Conservation (phyloP, 1,140 invertebrate genomes). For the Rhynchophorus ferrugineus region DNA sequence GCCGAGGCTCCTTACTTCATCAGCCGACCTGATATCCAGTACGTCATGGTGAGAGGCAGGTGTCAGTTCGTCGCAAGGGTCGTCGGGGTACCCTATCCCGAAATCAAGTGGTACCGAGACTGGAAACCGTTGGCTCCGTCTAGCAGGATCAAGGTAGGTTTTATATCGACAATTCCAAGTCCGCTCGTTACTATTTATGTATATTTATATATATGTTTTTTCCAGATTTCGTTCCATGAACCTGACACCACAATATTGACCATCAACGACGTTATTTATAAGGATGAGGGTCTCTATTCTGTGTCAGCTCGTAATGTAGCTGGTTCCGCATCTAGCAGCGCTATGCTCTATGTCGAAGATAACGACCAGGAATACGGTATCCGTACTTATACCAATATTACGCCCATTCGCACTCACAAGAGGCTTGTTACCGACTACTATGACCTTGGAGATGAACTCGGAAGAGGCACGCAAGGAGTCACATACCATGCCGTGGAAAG, state of each 20-base stretch:
- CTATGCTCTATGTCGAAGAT: constrained; percentile 87
- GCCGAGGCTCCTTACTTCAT: constrained; percentile 90
- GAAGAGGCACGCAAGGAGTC: constrained; percentile 81
- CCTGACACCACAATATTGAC: constrained; percentile 77
- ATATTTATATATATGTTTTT: constrained; percentile 13
- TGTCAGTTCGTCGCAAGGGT: constrained; percentile 78
- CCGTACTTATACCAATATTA: constrained; percentile 60
- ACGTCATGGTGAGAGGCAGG: constrained; percentile 63
- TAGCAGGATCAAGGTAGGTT: constrained; percentile 65
- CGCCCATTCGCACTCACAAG: constrained; percentile 54
- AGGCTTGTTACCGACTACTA: constrained; percentile 77
- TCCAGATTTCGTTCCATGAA: constrained; percentile 70
- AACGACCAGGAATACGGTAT: constrained; percentile 66
- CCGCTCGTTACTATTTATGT: not conserved
- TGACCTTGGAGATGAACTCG: constrained; percentile 89
- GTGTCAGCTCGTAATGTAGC: constrained; percentile 88
- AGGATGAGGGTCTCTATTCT: constrained; percentile 91
- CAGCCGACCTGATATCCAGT: constrained; percentile 73
- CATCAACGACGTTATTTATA: constrained; percentile 77
- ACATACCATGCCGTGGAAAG: constrained; percentile 84
- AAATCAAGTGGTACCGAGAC: constrained; percentile 96
- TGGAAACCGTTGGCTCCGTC: constrained; percentile 83
- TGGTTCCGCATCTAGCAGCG: constrained; percentile 80
- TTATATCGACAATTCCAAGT: not conserved
- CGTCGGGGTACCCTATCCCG: constrained; percentile 83